Percentiles rank a stretch among this genome's conserved stretches.
phyloP scores from a whole-genome alignment of 2,113 vertebrate genomes.

The Indicator indicator region DNA sequence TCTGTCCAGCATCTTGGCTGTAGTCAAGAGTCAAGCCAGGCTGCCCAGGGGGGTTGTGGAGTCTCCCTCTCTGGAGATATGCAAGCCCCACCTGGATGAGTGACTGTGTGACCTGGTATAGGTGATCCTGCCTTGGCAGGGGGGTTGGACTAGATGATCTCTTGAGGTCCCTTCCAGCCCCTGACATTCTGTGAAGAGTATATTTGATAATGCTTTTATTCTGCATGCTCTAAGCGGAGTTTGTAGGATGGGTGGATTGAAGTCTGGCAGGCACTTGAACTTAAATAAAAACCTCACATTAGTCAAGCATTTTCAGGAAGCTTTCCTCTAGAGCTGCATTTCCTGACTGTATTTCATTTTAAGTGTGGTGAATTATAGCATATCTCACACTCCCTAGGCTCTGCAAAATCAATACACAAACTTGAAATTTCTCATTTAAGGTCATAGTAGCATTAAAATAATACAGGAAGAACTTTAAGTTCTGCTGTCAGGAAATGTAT shows the following conservation, averaged over 20 bases:
- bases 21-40: not conserved
- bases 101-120: too few relatives aligned
- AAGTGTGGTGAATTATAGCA: not conserved
- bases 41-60: too few relatives aligned
- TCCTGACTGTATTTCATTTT: not conserved
- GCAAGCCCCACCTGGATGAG: too few relatives aligned
- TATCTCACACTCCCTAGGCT: not conserved
- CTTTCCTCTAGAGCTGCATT: not conserved
- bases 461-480: not conserved
- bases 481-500: not conserved
- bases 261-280: not conserved
- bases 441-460: not conserved
- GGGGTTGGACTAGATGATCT: too few relatives aligned
- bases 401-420: not conserved
- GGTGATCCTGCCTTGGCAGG: too few relatives aligned
- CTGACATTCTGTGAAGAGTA: not conserved
- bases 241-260: not conserved
- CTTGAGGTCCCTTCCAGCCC: too few relatives aligned
- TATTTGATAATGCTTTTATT: not conserved
- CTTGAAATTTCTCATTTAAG: not conserved
- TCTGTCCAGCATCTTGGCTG: not conserved
- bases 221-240: not conserved
- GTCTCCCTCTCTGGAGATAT: too few relatives aligned
- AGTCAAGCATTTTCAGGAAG: not conserved
- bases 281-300: fast-evolving